Percentiles rank a stretch among this genome's conserved stretches.
Evolutionary conservation across 2,797 vertebrate genomes (phyloP).

Genomic region (Lagocephalus sceleratus): DNA sequence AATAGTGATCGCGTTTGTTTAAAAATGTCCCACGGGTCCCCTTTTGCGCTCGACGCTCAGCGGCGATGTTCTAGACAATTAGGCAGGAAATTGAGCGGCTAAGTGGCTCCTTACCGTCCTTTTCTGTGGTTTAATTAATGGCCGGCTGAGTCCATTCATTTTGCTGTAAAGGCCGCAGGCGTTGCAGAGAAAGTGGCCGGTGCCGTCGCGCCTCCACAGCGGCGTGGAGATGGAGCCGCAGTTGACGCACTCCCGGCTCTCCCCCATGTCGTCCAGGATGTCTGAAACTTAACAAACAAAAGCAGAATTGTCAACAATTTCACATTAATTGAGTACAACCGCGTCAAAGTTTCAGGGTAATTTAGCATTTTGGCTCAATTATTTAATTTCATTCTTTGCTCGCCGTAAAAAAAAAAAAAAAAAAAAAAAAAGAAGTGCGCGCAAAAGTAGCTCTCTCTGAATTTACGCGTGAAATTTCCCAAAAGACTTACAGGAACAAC

Average conservation of each 20-base stretch:
- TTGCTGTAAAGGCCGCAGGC: slow-evolving; percentile 99
- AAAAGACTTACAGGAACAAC: too few relatives aligned
- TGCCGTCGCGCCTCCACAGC: slow-evolving; percentile 96
- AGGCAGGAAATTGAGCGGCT: slow-evolving; percentile 55
- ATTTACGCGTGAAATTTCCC: too few relatives aligned
- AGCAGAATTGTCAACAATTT: neutral
- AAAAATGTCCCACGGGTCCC: neutral
- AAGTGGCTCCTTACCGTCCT: slow-evolving; percentile 87
- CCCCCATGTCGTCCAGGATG: slow-evolving; percentile 91
- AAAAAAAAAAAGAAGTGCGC: too few relatives aligned
- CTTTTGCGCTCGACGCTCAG: neutral
- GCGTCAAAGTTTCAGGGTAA: too few relatives aligned
- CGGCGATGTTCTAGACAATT: slow-evolving; percentile 49
- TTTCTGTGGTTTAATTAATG: slow-evolving; percentile 97
- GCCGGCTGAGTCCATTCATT: slow-evolving; percentile 97
- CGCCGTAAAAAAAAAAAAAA: too few relatives aligned
- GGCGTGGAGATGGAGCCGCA: slow-evolving; percentile 98
- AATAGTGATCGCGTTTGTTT: too few relatives aligned
- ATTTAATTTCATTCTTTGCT: too few relatives aligned
- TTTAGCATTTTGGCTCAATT: too few relatives aligned
- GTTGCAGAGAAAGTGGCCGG: slow-evolving; percentile 98
- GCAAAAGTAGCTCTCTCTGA: too few relatives aligned
- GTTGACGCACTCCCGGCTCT: slow-evolving; percentile 96
- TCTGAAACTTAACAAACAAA: slow-evolving; percentile 69
- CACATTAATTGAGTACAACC: neutral